Evolutionary conservation across 2,113 vertebrate genomes (phyloP), one percentile per base, ranked within the genome.

Genomic region (Pterophyllum scalare): DNA sequence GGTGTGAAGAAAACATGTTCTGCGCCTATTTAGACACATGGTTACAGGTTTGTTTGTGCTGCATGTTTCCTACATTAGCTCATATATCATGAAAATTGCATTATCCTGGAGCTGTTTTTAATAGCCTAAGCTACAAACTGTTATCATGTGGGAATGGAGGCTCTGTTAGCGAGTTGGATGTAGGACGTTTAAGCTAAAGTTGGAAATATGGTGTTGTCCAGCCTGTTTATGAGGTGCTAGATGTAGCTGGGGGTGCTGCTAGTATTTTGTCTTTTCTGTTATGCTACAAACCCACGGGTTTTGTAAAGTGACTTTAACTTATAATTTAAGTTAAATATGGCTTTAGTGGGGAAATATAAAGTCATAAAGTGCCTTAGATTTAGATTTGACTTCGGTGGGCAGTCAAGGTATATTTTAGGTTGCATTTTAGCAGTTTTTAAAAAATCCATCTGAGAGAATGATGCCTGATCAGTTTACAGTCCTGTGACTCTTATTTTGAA

Each of bases 11-110:
- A 84, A 40, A 83, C 84, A 87, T 35, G 40, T 52, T 80, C 70
- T 62, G 64, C 52, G 1, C 38, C 59, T 70, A 24, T 67, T 85
- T n/a, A 61, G 46, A 49, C 35, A 59, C 38, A 12, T 56, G 59
- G 64, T 76, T 20, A 49, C 62, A 65, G 59, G 77, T 89, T 85
- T 74, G 83, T 84, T 91, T 87, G 77, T 59, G 59, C 79, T 67
- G 61, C 81, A 22, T 86, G 83, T 65, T 80, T 93, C 84, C 70
- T 46, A 60, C 83, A 74, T 94, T 86, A 92, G 90, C 79, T 93
- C 89, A 90, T 82, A 79, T 85, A 92, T 81, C 87, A 89, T 85
- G 87, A 85, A 93, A 88, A 86, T 31, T 22, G 75, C 78, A 67
- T 91, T 81, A 80, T 35, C 59, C 59, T 57, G 38, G 60, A 59